Base-by-base conservation (phyloP, 2,888 invertebrate genomes). In the Leuctra nigra region DNA sequence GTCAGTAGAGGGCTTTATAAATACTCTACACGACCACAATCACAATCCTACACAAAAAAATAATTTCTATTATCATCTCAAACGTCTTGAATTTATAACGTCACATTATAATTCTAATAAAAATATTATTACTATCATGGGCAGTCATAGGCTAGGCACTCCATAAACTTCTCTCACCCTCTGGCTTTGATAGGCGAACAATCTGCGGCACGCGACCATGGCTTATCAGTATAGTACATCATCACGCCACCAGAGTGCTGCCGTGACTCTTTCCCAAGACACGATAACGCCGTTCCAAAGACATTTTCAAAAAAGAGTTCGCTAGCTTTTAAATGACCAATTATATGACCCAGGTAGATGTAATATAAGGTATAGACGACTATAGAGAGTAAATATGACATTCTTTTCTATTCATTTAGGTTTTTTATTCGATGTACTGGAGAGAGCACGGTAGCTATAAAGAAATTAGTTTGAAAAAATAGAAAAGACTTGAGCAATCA, bases 401-500 rank as follows among this genome's bases (percentile, higher is more conserved):
- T 4, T 9, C 7, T 6, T 14, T 39, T 16, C 4, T 4, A 13
- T 38, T 16, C 14, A 18, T 16, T 39, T 39, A 39, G 16, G 20
- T 39, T 39, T 39, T 18, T 20, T 39, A 16, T 39, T 16, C 16
- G 39, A 39, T 39, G 39, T 39, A 18, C 39, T n/a, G n/a, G n/a
- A n/a, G n/a, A n/a, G n/a, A n/a, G n/a, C n/a, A n/a, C n/a, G n/a
- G n/a, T n/a, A n/a, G n/a, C n/a, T n/a, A n/a, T n/a, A n/a, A n/a
- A n/a, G n/a, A n/a, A n/a, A n/a, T n/a, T n/a, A n/a, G n/a, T n/a
- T n/a, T n/a, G n/a, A n/a, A n/a, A 20, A 9, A 18, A 39, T 6
- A 20, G 16, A 47, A 14, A 47, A 14, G 25, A 47, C 24, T 25
- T 24, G 47, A 47, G 47, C 25, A 47, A 47, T 47, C 47, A 47